Evolutionary conservation across 2,113 vertebrate species (phyloP).

Genomic region (Cynopterus brachyotis): DNA sequence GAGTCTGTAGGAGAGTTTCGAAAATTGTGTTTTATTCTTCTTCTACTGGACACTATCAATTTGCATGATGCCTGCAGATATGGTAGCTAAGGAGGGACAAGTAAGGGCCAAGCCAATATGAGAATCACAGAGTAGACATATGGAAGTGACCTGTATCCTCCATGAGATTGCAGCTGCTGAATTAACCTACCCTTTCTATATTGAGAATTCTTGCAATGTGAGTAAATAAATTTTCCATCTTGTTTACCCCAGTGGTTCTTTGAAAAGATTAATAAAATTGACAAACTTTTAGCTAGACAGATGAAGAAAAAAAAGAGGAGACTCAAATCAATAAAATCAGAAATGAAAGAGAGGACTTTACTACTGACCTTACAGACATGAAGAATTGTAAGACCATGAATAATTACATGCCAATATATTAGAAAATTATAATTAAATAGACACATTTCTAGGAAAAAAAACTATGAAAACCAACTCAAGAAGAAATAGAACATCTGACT

Average conservation of each 20-base stretch:
- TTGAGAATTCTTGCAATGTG: background rate
- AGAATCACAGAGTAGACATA: fast-evolving
- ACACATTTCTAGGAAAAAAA: background rate
- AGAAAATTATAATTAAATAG: background rate
- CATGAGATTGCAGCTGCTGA: background rate
- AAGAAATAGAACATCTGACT: background rate
- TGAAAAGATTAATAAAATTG: background rate
- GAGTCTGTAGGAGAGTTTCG: background rate
- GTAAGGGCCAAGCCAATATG: background rate
- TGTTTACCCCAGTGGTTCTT: background rate
- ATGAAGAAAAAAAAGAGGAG: background rate
- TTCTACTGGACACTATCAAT: background rate
- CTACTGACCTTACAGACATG: background rate
- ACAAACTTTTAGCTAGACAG: background rate
- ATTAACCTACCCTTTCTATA: background rate
- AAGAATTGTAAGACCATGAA: background rate
- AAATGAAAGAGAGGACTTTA: background rate
- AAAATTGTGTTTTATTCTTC: background rate
- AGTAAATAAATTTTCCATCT: background rate
- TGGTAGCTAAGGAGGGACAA: background rate
- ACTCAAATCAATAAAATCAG: background rate
- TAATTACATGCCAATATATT: background rate
- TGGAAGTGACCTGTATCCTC: background rate
- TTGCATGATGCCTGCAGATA: background rate
- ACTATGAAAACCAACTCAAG: background rate